Evolutionary conservation across 1,140 invertebrate species (phyloP).

Genomic region (Lordiphosa collinella): DNA sequence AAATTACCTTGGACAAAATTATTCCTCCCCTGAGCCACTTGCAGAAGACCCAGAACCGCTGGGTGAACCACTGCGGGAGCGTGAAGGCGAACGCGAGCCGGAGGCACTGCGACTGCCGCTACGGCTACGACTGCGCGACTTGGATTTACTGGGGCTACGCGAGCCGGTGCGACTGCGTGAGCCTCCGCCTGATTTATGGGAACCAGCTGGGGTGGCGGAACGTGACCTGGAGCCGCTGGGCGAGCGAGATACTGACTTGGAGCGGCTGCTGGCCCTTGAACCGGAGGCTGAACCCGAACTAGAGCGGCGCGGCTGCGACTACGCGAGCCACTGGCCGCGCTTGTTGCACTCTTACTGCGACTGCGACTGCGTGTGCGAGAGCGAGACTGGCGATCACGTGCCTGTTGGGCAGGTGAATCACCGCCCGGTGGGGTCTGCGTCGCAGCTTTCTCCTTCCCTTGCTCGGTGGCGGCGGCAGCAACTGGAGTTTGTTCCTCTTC

Average conservation of each 20-base stretch:
- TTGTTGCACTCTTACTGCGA: constrained; percentile 11
- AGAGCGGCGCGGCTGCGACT: constrained; percentile 34
- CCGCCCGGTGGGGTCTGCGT: constrained; percentile 62
- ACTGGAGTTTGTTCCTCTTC: constrained; percentile 82
- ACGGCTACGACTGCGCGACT: constrained; percentile 56
- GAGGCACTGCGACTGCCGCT: constrained; percentile 56
- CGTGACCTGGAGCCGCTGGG: constrained; percentile 74
- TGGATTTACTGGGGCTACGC: constrained; percentile 31
- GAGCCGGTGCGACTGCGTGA: constrained; percentile 70
- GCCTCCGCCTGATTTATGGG: constrained; percentile 71
- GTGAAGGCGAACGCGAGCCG: constrained; percentile 66
- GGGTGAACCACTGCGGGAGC: constrained; percentile 67
- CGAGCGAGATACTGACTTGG: constrained; percentile 73
- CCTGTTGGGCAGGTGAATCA: constrained; percentile 75
- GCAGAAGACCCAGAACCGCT: constrained; percentile 67
- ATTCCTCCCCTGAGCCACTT: constrained; percentile 64
- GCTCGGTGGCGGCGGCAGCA: constrained; percentile 63
- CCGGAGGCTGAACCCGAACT: constrained; percentile 76
- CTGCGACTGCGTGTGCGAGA: constrained; percentile 66
- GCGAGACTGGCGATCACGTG: constrained; percentile 71
- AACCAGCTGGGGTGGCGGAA: constrained; percentile 43
- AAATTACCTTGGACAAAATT: constrained; percentile 7
- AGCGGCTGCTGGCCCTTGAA: constrained; percentile 63
- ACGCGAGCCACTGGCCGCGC: constrained; percentile 27
- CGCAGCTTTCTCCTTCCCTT: constrained; percentile 56